phyloP scores from a whole-genome alignment of 2,113 vertebrate species.

The Anhinga anhinga region DNA sequence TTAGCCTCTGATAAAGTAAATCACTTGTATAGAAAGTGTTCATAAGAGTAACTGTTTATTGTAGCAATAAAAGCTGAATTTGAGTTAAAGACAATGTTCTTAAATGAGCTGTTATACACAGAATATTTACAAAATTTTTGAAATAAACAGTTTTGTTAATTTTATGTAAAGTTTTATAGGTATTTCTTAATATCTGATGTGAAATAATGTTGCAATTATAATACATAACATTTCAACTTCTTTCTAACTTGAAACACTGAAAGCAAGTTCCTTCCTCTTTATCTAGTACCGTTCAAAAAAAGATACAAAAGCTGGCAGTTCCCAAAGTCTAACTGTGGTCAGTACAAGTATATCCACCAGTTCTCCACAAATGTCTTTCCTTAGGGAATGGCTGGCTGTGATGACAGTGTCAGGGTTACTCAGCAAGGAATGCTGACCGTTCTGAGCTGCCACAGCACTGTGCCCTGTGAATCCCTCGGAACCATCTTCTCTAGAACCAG shows the following conservation, averaged over 20 bases:
- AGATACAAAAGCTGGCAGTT: neutral
- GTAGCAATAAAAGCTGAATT: neutral
- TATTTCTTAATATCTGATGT: neutral
- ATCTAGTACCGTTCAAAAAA: neutral
- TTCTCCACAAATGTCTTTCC: neutral
- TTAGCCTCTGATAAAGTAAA: neutral
- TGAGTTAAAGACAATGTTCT: neutral
- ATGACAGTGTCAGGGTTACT: neutral
- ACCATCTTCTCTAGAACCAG: neutral
- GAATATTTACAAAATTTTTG: neutral
- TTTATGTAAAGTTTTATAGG: neutral
- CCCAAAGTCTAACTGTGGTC: neutral
- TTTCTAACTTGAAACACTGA: neutral
- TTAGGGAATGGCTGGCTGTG: neutral
- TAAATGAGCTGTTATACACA: neutral
- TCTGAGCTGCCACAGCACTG: neutral
- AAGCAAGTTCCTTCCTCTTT: neutral
- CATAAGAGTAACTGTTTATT: neutral
- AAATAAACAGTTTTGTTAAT: constrained; percentile 11
- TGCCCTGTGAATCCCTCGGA: neutral
- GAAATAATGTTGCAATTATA: neutral
- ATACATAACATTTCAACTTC: neutral
- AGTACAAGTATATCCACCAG: neutral
- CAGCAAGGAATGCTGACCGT: neutral
- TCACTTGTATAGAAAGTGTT: neutral